Conservation (phyloP, 1,140 invertebrate species). For the Bombus difficillimus region DNA sequence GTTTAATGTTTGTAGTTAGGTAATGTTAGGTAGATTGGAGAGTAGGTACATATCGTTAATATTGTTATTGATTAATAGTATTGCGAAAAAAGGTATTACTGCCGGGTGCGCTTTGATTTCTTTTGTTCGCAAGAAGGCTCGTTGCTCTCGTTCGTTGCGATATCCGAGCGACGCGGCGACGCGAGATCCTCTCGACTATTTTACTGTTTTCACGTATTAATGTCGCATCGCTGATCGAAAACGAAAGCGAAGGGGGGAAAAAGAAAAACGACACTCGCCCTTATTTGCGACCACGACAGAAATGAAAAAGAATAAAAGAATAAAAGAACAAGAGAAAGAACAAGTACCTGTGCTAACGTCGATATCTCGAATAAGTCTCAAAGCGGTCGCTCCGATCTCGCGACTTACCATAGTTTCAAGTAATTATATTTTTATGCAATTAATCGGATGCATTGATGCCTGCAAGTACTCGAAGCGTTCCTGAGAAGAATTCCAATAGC, state of each 20-base stretch:
- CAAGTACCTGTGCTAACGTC: conserved; percentile 22
- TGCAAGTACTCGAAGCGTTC: conserved; percentile 2
- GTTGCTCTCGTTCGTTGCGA: conserved; percentile 10
- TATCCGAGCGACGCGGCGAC: background rate
- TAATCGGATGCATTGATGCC: background rate
- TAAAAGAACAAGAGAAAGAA: no score
- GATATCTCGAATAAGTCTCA: conserved; percentile 24
- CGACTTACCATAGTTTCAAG: background rate
- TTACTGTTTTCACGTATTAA: background rate
- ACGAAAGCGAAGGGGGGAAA: background rate
- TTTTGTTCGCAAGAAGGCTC: conserved; percentile 53
- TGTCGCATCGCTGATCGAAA: background rate
- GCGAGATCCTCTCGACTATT: conserved; percentile 16
- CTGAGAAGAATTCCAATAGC: background rate
- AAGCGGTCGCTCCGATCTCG: conserved; percentile 22
- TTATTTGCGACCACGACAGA: background rate
- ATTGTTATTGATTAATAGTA: conserved; percentile 75
- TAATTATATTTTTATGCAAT: conserved; percentile 42
- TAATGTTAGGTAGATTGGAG: conserved; percentile 60
- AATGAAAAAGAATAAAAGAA: background rate
- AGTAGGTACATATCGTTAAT: conserved; percentile 80
- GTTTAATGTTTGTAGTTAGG: conserved; percentile 73
- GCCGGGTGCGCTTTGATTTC: conserved; percentile 71
- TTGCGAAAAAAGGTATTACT: conserved; percentile 71
- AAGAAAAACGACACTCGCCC: background rate